Percentiles rank a stretch among this genome's conserved stretches.
Conservation (phyloP, 2,113 vertebrate genomes). For the Cyrtonyx montezumae region DNA sequence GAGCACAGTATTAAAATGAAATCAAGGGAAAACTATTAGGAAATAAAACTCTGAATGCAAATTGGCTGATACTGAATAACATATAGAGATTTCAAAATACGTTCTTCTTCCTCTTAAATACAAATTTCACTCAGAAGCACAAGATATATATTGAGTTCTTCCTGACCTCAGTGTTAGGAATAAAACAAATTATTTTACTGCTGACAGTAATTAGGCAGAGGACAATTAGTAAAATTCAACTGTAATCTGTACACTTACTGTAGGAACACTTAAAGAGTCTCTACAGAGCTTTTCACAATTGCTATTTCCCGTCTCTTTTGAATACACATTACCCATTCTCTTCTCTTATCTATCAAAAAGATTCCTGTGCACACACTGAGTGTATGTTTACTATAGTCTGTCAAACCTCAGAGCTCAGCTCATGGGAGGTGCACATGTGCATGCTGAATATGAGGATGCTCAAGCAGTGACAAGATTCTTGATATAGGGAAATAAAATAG, state of each 20-base stretch:
- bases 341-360: not conserved
- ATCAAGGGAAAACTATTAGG: not conserved
- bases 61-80: not conserved
- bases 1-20: not conserved
- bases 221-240: slow-evolving; percentile 10
- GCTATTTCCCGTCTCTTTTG: slow-evolving; percentile 38
- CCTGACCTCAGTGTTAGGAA: slow-evolving; percentile 18
- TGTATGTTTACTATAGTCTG: slow-evolving; percentile 8
- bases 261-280: slow-evolving; percentile 13
- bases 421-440: not conserved
- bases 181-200: slow-evolving; percentile 55
- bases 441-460: not conserved
- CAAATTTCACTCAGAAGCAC: not conserved
- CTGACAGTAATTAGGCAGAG: slow-evolving; percentile 51
- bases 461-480: not conserved
- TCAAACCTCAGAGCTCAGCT: not conserved
- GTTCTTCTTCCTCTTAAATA: not conserved
- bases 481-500: not conserved
- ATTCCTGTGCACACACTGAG: not conserved
- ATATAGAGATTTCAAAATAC: not conserved
- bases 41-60: not conserved
- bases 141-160: not conserved
- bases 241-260: not conserved
- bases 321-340: not conserved
- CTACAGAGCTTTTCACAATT: slow-evolving; percentile 1